Conservation (phyloP, 2,797 vertebrate species). For the Phoxinus dragarum region DNA sequence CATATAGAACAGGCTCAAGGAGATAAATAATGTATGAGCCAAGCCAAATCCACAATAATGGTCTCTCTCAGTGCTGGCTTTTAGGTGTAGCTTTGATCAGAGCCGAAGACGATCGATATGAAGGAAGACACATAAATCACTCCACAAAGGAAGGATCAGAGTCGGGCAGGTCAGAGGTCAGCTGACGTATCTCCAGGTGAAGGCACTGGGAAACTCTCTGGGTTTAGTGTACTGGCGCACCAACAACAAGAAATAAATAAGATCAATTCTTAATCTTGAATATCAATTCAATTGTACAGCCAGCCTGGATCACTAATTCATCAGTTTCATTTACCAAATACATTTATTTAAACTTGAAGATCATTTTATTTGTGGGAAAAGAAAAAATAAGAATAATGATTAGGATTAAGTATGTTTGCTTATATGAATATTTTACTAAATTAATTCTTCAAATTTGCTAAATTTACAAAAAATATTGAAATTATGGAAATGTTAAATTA, state of each 20-base stretch:
- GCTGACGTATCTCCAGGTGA: constrained; percentile 46
- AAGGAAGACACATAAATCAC: constrained; percentile 64
- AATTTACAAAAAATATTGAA: too few relatives aligned
- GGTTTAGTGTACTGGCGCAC: background rate
- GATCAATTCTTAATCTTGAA: background rate
- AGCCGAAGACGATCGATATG: constrained; percentile 73
- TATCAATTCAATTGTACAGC: background rate
- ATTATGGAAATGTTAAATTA: too few relatives aligned
- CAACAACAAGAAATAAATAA: too few relatives aligned
- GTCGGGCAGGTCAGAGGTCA: constrained; percentile 60
- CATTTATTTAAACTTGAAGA: background rate
- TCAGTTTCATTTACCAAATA: background rate
- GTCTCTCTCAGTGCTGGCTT: constrained; percentile 84
- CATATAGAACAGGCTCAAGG: constrained; percentile 86
- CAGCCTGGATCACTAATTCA: background rate
- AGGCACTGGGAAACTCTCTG: constrained; percentile 3
- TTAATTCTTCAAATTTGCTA: too few relatives aligned
- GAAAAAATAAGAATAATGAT: too few relatives aligned
- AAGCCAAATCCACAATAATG: constrained; percentile 89
- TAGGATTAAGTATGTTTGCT: too few relatives aligned
- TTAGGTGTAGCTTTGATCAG: constrained; percentile 84
- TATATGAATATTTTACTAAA: too few relatives aligned
- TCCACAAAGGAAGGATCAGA: constrained; percentile 57
- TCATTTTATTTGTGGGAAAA: background rate
- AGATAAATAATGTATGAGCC: constrained; percentile 92